Evolutionary conservation across 1,140 invertebrate genomes (phyloP), one percentile per base, ranked within the genome.

Genomic region (Drosophila aff.): DNA sequence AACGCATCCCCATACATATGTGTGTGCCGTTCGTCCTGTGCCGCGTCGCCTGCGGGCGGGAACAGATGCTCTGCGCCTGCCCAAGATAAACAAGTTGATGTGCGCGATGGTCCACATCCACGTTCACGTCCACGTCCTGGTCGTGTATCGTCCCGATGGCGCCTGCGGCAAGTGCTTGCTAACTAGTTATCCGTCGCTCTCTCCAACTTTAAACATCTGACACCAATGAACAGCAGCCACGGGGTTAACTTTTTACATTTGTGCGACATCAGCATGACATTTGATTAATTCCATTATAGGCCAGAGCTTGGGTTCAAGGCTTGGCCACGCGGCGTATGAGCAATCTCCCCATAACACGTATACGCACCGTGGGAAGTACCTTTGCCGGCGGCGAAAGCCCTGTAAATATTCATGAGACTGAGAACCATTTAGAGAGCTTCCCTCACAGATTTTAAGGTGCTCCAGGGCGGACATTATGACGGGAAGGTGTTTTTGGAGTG

Each of bases 261-360:
- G 62, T 82, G 69, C 72, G 73, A 85, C 73, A 77, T 84, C 77
- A 69, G 82, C 82, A 81, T 85, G 82, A 84, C 82, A 78, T 69
- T 84, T 72, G 77, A 60, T 81, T 79, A 82, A 79, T 85, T 87
- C 69, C 66, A 82, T 87, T 82, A 79, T 82, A 79, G 69, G 33
- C 53, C 18, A 38, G 50, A n/a, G 23, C 46, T 3, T 40, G 60
- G 57, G 62, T 53, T n/a, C 16, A 31, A 31, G 49, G 55, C 46
- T 8, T 2, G 57, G 16, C 74, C 36, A 58, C 46, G 13, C 16
- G 53, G 46, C 71, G 71, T 41, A 74, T 78, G 74, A 76, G 74
- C 15, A 11, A 76, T 75, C 23, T 11, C 28, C 0, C 15, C 13
- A 44, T 11, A 67, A 9, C 44, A 61, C 67, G 71, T 72, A 73